Base-by-base conservation (phyloP, 2,113 vertebrate species). In the Amblyopsis rosae region DNA sequence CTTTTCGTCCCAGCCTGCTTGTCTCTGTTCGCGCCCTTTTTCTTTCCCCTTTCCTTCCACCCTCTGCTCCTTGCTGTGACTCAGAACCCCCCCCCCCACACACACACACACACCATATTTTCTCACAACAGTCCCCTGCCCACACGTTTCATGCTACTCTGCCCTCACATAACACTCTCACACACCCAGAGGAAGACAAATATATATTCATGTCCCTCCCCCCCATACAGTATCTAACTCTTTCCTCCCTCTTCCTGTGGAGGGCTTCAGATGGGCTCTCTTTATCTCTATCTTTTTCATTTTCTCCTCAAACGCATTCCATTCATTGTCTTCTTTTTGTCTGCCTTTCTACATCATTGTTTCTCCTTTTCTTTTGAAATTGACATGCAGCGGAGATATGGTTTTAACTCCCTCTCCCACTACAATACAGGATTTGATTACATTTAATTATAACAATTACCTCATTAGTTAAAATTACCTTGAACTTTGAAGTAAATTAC, bases 1-100 rank as follows among this genome's bases (percentile, higher is more conserved):
- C 87, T 90, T 93, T 93, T 90, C 92, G 87, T 83, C 87, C 93
- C 89, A 91, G 91, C 87, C 90, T 93, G 93, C 94, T 92, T 92
- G 92, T 87, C 88, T 89, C 84, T 86, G 81, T 91, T 84, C 90
- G 83, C 87, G 85, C 89, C 89, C 84, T 82, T 92, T 92, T 90
- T 88, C 87, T 91, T 88, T 91, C 88, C 74, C 91, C 86, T 92
- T 86, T 90, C 81, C 66, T 76, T 6, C 73, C 35, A 12, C 51
- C 54, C n/a, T 87, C 78, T 86, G 80, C 83, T 79, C 87, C 80
- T 76, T 91, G 88, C 89, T 67, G 72, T 58, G 76, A 45, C 65
- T 73, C 68, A 70, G 73, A 59, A 65, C 69, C 74, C 81, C 76
- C 26, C 26, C 19, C 19, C 19, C 19, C 19, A 19, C 19, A 19